Base-by-base conservation (phyloP, 2,888 invertebrate species). In the Cancer borealis region DNA sequence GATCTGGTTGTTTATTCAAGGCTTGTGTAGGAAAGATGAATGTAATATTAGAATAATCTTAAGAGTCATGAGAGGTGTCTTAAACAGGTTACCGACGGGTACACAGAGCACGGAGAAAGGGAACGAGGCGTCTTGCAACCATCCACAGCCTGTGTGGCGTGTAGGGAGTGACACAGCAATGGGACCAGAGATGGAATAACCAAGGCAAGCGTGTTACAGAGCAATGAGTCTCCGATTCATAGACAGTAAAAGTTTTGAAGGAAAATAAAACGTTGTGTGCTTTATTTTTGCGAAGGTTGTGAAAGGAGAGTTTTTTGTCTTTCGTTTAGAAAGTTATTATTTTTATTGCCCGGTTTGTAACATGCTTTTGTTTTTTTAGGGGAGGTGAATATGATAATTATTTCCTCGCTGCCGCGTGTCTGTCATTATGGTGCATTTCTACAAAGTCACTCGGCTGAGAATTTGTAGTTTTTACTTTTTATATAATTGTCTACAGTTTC, bases 61-160 rank as follows among this genome's bases (percentile, higher is more conserved):
- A 84, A 39, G 39, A 84, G 84, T 84, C 84, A 84, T 84, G 84
- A 84, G 84, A 30, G 84, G 84, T 39, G 84, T 84, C 84, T n/a
- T 39, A 39, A 30, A 84, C 84, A 84, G 84, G 39, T 84, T 84
- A 39, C 39, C 84, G 14, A 84, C 84, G 39, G 39, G 39, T 30
- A 84, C 84, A 84, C 84, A 17, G 10, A 4, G 17, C 90, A 26
- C 30, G 90, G 90, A 14, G 90, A 60, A 14, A 14, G 39, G 21
- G 30, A 10, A 39, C 90, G 30, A 3, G 60, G 60, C 60, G 30
- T 84, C 66, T n/a, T 73, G 66, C 6, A 6, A 5, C n/a, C 66
- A n/a, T n/a, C 66, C n/a, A 21, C 73, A 73, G 73, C 73, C 4
- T 4, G 73, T 30, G 14, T 84, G 84, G 10, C 10, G 39, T 39